Conservation (phyloP, 2,113 vertebrate genomes). For the Apeltes quadracus region DNA sequence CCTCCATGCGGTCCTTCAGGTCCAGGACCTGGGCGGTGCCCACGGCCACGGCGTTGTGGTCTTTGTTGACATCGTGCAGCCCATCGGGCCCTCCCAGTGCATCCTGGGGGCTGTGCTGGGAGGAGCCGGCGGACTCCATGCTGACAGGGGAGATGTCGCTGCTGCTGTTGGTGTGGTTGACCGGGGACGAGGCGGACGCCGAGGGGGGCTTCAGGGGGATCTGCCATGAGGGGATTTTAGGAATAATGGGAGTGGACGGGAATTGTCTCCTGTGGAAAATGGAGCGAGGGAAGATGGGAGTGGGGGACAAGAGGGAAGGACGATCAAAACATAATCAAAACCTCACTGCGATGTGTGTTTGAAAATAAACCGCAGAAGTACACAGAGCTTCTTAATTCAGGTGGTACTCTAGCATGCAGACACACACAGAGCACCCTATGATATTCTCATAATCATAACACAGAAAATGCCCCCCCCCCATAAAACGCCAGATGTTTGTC, state of each 20-base stretch:
- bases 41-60: constrained; percentile 33
- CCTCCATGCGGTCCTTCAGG: constrained; percentile 91
- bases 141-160: constrained; percentile 97
- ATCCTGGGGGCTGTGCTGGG: constrained; percentile 87
- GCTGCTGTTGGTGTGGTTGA: constrained; percentile 94
- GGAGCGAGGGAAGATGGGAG: constrained; percentile 38
- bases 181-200: constrained; percentile 75
- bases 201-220: constrained; percentile 90
- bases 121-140: constrained; percentile 88
- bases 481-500: constrained; percentile 68
- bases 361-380: constrained; percentile 18
- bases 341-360: constrained; percentile 1
- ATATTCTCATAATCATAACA: constrained; percentile 56
- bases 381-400: constrained; percentile 4
- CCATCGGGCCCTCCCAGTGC: constrained; percentile 66
- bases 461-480: constrained; percentile 32
- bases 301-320: constrained; percentile 23
- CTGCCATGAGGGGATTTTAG: constrained; percentile 97
- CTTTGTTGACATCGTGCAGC: constrained; percentile 78
- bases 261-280: constrained; percentile 91
- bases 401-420: constrained; percentile 27
- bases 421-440: constrained; percentile 32
- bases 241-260: constrained; percentile 90
- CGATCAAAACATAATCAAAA: constrained; percentile 30
- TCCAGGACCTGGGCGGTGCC: constrained; percentile 75